These are phyloP conservation scores for Rhagologus leucostigma DNA, from an alignment of 2,113 vertebrate species.

Conservation along the genomic window DNA sequence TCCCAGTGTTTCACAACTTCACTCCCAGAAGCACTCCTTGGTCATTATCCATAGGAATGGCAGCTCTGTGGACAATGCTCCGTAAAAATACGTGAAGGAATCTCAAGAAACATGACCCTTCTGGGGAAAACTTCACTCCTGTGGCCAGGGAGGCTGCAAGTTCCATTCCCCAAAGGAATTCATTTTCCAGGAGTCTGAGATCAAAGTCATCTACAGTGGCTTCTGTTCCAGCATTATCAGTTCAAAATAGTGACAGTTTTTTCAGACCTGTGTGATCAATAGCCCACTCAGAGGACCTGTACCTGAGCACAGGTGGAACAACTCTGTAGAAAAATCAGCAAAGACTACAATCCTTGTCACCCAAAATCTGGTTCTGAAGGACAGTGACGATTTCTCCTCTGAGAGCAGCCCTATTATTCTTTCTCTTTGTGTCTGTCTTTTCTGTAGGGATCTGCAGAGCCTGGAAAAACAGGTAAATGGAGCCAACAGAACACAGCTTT, in stretches of 20 bases:
- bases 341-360: background rate
- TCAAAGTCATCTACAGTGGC: background rate
- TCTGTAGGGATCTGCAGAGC: background rate
- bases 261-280: rapidly evolving
- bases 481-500: background rate
- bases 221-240: background rate
- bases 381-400: background rate
- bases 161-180: background rate
- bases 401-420: background rate
- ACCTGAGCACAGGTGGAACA: background rate
- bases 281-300: background rate
- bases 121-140: background rate
- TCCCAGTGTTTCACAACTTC: background rate
- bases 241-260: background rate
- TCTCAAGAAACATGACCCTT: background rate
- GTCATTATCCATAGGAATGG: background rate
- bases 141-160: background rate
- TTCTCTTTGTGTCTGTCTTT: background rate
- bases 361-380: background rate
- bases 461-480: background rate
- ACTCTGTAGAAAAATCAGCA: background rate
- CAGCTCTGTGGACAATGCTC: background rate
- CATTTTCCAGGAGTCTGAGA: background rate
- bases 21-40: background rate
- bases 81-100: rapidly evolving